Evolutionary conservation across 2,113 vertebrate species (phyloP).

Genomic region (Lophochroa leadbeateri): DNA sequence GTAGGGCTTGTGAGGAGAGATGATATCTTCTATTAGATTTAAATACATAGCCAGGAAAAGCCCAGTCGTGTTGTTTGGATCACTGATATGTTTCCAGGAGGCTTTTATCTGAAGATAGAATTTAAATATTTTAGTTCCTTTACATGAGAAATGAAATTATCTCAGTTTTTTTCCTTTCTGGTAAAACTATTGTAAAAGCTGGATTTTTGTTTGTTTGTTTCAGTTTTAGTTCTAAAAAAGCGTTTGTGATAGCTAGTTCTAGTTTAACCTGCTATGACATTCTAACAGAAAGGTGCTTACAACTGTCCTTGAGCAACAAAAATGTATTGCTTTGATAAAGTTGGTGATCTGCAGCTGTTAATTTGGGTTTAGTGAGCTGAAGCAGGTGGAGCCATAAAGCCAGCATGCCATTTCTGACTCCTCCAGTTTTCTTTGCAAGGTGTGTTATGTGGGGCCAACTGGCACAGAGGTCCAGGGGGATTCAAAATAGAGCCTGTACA

Average conservation of each 20-base stretch:
- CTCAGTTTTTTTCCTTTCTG: neutral
- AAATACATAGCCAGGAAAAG: neutral
- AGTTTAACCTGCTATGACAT: neutral
- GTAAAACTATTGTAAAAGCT: neutral
- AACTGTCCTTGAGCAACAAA: neutral
- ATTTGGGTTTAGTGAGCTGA: neutral
- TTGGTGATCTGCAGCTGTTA: neutral
- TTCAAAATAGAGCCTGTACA: neutral
- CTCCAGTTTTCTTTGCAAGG: neutral
- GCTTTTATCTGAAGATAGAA: neutral
- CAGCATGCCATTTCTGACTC: neutral
- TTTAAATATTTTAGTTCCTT: neutral
- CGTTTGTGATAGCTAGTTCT: neutral
- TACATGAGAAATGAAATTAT: neutral
- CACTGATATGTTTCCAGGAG: neutral
- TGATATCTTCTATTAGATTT: neutral
- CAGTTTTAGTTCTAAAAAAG: neutral
- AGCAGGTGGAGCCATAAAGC: neutral
- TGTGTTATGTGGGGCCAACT: neutral
- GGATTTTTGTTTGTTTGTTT: neutral
- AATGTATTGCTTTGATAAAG: neutral
- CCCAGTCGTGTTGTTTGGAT: neutral
- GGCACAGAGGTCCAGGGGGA: neutral
- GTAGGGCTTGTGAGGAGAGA: neutral
- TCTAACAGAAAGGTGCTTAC: neutral